A percentile compares a stretch with the other conserved stretches of the same genome.
These are phyloP conservation scores for Teleogryllus oceanicus DNA, from an alignment of 2,888 invertebrate genomes.

Conservation along the genomic window DNA sequence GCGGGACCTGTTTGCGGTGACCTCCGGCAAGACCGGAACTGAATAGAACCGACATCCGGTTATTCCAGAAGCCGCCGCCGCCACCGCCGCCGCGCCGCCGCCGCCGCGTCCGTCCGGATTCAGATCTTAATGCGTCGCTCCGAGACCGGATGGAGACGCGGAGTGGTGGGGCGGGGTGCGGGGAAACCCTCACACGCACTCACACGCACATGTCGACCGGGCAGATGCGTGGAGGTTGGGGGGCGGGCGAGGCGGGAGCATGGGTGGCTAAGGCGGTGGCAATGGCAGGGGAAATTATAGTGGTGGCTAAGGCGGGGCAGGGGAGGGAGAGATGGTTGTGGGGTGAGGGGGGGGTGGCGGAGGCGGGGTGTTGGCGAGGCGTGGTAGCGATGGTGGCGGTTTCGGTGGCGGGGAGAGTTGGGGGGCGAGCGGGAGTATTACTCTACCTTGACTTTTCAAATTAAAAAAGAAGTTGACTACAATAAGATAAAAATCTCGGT, in stretches of 20 bases:
- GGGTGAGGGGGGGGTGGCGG: too few relatives aligned
- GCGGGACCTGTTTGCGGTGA: slow-evolving; percentile 32
- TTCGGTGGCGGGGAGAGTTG: too few relatives aligned
- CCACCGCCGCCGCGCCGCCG: neutral
- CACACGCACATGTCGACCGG: neutral
- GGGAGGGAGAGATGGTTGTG: too few relatives aligned
- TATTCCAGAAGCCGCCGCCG: slow-evolving; percentile 31
- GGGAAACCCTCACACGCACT: neutral
- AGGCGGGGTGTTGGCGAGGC: too few relatives aligned
- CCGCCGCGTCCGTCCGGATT: neutral
- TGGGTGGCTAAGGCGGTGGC: too few relatives aligned
- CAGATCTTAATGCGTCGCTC: neutral
- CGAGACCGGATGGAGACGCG: slow-evolving; percentile 18
- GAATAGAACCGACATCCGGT: slow-evolving; percentile 36
- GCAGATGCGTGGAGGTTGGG: neutral
- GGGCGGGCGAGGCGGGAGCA: neutral
- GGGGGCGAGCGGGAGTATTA: too few relatives aligned
- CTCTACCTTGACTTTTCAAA: too few relatives aligned
- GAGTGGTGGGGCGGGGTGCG: neutral
- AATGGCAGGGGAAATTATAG: too few relatives aligned
- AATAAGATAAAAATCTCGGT: too few relatives aligned
- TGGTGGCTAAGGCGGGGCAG: too few relatives aligned
- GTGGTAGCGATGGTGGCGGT: too few relatives aligned
- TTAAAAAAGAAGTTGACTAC: too few relatives aligned
- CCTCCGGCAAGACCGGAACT: slow-evolving; percentile 35